These are phyloP conservation scores for Proterorhinus semilunaris DNA, from an alignment of 2,113 vertebrate genomes.

Conservation along the genomic window DNA sequence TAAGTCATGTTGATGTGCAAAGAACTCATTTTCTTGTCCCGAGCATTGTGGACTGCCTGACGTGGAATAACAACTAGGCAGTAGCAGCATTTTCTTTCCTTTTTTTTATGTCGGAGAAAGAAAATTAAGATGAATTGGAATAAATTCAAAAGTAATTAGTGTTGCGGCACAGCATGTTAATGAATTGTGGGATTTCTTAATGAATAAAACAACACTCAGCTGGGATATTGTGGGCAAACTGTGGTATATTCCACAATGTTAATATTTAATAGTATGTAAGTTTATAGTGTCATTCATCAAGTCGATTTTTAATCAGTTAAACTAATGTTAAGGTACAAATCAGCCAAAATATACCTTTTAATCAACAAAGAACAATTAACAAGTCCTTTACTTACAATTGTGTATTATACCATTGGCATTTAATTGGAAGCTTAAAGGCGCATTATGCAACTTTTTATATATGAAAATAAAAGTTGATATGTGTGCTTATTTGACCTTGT, in stretches of 20 bases:
- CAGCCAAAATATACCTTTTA: neutral
- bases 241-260: neutral
- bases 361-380: neutral
- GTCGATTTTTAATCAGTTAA: neutral
- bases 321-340: neutral
- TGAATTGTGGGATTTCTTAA: conserved; percentile 37
- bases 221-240: conserved; percentile 22
- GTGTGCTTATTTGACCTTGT: too few species aligned
- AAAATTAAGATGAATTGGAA: conserved; percentile 69
- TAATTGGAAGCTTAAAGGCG: too few species aligned
- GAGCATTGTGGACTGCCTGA: conserved; percentile 48
- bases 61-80: conserved; percentile 48
- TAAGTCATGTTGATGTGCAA: conserved; percentile 55
- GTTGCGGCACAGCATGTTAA: conserved; percentile 57
- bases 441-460: too few species aligned
- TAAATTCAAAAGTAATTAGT: conserved; percentile 63
- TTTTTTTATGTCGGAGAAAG: conserved; percentile 36
- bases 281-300: neutral
- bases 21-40: conserved; percentile 52
- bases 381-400: neutral
- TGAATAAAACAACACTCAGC: conserved; percentile 64
- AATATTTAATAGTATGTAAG: neutral
- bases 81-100: conserved; percentile 33
- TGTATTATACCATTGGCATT: too few species aligned
- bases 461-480: too few species aligned